Conservation (phyloP, 1,140 invertebrate species). For the Caenorhabditis elegans region WBcel235 BX284603.4:8514001-8514500, state of each 20-base stretch:
- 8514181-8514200: neutral
- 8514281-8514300: neutral
- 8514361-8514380: too few species aligned
- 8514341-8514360: neutral
- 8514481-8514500: too few species aligned
- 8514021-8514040: conserved; percentile 23
- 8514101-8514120: conserved; percentile 9
- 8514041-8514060: conserved; percentile 25
- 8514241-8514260: neutral
- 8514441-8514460: too few species aligned
- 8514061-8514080: conserved; percentile 22
- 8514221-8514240: neutral
- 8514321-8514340: neutral
- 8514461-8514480: too few species aligned
- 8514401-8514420: too few species aligned
- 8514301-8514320: neutral
- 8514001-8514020: neutral
- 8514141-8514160: too few species aligned
- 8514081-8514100: conserved; percentile 19
- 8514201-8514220: too few species aligned
- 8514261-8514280: neutral
- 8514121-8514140: too few species aligned
- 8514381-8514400: too few species aligned
- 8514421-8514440: too few species aligned
- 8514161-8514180: too few species aligned